These are phyloP conservation scores for Porites lobata DNA, from an alignment of 92 coral and sea anemone species.

Conservation along the genomic window DNA sequence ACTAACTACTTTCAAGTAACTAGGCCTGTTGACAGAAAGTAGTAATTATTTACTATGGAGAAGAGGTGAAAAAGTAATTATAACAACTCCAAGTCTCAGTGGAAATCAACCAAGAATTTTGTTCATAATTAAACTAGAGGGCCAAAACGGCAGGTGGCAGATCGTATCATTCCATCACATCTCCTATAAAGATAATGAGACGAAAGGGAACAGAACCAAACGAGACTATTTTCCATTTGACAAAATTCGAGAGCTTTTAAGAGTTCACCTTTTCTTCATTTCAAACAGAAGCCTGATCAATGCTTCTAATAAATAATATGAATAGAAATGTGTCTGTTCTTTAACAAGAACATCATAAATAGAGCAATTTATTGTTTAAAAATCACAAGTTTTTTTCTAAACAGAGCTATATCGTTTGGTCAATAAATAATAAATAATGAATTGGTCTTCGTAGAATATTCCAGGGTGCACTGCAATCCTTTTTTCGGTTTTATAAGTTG, in stretches of 20 bases:
- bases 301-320: not conserved
- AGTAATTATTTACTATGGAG: too few species aligned
- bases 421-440: not conserved
- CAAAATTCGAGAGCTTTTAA: not conserved
- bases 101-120: too few species aligned
- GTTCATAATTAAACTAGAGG: too few species aligned
- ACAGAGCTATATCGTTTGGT: not conserved
- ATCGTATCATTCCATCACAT: too few species aligned
- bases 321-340: too few species aligned
- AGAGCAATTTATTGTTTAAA: not conserved
- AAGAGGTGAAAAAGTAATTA: too few species aligned
- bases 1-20: too few species aligned
- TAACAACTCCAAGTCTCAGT: too few species aligned
- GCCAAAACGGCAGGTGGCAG: too few species aligned
- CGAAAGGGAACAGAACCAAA: not conserved
- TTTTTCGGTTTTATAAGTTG: not conserved
- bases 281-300: not conserved
- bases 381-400: not conserved
- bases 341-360: not conserved
- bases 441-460: not conserved
- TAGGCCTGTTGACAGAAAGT: too few species aligned
- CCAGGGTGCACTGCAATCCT: conserved; percentile 6
- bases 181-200: too few species aligned
- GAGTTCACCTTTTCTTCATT: not conserved
- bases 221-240: not conserved